Percentiles rank a stretch among this genome's conserved stretches.
phyloP scores from a whole-genome alignment of 1,140 invertebrate genomes.

The Danaus melanippus region DNA sequence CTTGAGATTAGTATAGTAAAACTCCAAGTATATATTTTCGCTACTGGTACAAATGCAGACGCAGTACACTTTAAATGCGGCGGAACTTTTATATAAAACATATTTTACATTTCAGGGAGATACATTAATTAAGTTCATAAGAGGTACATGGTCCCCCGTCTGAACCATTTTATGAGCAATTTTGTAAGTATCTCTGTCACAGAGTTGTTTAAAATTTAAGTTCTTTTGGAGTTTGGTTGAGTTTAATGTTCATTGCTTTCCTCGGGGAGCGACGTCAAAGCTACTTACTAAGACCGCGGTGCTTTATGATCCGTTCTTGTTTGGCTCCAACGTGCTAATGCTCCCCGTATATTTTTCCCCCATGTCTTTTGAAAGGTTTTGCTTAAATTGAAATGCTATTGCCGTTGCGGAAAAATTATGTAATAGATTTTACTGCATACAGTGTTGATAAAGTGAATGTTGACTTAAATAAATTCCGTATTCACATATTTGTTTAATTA shows the following conservation, averaged over 20 bases:
- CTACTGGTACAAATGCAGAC: not conserved
- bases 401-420: not conserved
- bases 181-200: slow-evolving; percentile 24
- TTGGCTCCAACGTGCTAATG: slow-evolving; percentile 21
- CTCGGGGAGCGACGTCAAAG: slow-evolving; percentile 24
- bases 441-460: too few relatives aligned
- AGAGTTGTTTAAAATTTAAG: slow-evolving; percentile 27
- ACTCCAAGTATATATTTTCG: too few relatives aligned
- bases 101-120: slow-evolving; percentile 17
- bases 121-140: slow-evolving; percentile 25
- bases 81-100: slow-evolving; percentile 12
- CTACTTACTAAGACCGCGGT: slow-evolving; percentile 24
- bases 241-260: slow-evolving; percentile 28
- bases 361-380: slow-evolving; percentile 18
- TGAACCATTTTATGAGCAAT: slow-evolving; percentile 21
- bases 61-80: slow-evolving; percentile 10
- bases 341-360: slow-evolving; percentile 15
- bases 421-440: too few relatives aligned
- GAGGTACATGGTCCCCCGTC: slow-evolving; percentile 19
- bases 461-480: too few relatives aligned
- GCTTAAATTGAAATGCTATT: slow-evolving; percentile 16
- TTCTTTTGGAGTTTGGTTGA: slow-evolving; percentile 28
- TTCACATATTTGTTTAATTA: too few relatives aligned
- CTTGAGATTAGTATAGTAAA: too few relatives aligned
- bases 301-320: slow-evolving; percentile 27